Conservation (phyloP, 2,797 vertebrate genomes). For the Oreochromis mossambicus region DNA sequence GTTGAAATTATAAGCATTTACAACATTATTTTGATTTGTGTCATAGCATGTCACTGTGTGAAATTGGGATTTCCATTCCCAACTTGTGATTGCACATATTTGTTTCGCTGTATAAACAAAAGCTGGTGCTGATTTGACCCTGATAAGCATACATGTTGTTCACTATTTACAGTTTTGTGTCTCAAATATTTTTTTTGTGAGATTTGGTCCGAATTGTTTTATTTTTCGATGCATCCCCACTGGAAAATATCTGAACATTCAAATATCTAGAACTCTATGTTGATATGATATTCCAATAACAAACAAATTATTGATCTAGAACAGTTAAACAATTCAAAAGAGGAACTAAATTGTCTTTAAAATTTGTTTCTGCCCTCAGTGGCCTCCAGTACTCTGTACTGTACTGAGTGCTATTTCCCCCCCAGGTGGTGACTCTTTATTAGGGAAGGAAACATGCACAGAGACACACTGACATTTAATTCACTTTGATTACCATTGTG, state of each 20-base stretch:
- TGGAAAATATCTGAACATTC: neutral
- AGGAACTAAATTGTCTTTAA: neutral
- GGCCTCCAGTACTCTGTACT: neutral
- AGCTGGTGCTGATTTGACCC: neutral
- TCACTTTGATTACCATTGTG: neutral
- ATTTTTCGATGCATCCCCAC: neutral
- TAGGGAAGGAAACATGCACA: neutral
- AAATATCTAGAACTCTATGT: neutral
- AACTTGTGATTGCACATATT: neutral
- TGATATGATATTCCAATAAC: neutral
- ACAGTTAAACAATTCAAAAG: neutral
- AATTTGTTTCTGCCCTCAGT: neutral
- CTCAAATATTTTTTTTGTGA: neutral
- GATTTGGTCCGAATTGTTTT: neutral
- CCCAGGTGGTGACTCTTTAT: slow-evolving; percentile 10
- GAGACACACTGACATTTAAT: neutral
- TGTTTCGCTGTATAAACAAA: neutral
- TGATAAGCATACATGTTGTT: neutral
- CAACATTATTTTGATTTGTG: neutral
- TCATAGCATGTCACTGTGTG: neutral
- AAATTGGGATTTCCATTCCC: neutral
- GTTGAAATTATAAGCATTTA: neutral
- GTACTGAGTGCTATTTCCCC: neutral
- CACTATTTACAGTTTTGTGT: neutral
- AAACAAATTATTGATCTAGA: neutral